Evolutionary conservation across 2,113 vertebrate species (phyloP).

Genomic region (Rhinichthys klamathensis): DNA sequence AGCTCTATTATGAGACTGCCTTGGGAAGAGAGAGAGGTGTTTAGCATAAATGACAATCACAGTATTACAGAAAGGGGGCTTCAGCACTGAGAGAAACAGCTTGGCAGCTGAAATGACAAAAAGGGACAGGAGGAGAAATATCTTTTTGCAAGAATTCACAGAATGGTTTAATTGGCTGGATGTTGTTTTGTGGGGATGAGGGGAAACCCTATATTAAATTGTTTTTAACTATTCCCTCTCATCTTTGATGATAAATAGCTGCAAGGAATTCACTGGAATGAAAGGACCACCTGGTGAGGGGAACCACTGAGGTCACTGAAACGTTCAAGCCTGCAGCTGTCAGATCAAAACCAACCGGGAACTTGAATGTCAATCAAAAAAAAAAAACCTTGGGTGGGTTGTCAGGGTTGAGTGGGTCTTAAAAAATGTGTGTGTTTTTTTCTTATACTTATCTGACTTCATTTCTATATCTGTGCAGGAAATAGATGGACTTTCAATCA

Average conservation of each 20-base stretch:
- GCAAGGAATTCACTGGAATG: conserved; percentile 7
- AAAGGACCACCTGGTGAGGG: conserved; percentile 37
- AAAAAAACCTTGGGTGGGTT: neutral
- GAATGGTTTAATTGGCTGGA: neutral
- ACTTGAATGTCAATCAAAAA: conserved; percentile 5
- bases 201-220: neutral
- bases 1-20: conserved; percentile 54
- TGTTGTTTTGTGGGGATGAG: neutral
- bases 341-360: conserved; percentile 22
- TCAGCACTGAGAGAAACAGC: neutral
- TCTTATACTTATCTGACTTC: neutral
- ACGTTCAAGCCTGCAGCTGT: conserved; percentile 27
- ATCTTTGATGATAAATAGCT: conserved; percentile 22
- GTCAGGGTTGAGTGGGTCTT: neutral
- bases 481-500: neutral
- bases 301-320: conserved; percentile 19
- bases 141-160: neutral
- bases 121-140: neutral
- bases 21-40: conserved; percentile 56
- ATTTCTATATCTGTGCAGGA: neutral
- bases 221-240: neutral
- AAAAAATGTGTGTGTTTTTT: neutral
- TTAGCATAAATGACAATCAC: conserved; percentile 62
- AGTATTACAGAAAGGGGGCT: conserved; percentile 35
- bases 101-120: neutral